These are phyloP conservation scores for Meloe dianella DNA, from an alignment of 2,888 invertebrate genomes.

Conservation along the genomic window DNA sequence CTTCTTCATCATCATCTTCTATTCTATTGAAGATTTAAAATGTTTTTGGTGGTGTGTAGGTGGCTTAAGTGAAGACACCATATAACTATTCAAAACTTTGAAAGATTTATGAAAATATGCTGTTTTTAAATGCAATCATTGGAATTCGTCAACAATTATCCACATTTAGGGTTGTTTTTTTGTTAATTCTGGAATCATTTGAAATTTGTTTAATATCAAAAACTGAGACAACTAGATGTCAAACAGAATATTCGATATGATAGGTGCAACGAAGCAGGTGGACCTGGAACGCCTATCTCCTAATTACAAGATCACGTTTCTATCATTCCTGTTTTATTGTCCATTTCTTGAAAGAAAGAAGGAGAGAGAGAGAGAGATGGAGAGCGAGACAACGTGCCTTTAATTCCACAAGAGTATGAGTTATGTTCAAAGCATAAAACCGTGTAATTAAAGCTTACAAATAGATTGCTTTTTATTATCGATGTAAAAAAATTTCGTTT, in stretches of 20 bases:
- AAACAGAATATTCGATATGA: slow-evolving; percentile 34
- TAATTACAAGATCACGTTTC: slow-evolving; percentile 56
- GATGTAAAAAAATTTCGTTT: slow-evolving; percentile 19
- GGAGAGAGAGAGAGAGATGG: too few relatives aligned
- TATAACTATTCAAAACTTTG: slow-evolving; percentile 1
- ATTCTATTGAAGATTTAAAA: background rate
- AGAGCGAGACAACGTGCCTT: slow-evolving; percentile 43
- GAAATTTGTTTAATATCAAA: too few relatives aligned
- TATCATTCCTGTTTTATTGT: slow-evolving; percentile 56
- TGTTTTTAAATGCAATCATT: background rate
- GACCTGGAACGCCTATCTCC: slow-evolving; percentile 50
- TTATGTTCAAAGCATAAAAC: slow-evolving; percentile 44
- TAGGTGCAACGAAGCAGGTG: slow-evolving; percentile 47
- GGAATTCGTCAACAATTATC: background rate
- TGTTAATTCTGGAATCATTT: too few relatives aligned
- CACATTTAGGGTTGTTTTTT: too few relatives aligned
- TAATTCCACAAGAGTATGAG: slow-evolving; percentile 38
- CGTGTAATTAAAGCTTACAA: slow-evolving; percentile 49
- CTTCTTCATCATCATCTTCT: background rate
- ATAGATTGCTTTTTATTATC: slow-evolving; percentile 49
- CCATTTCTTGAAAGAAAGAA: slow-evolving; percentile 47
- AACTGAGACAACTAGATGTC: slow-evolving; percentile 29
- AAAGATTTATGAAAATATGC: slow-evolving; percentile 6
- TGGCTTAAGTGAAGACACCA: slow-evolving; percentile 26
- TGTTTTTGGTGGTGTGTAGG: slow-evolving; percentile 18